Evolutionary conservation across 2,113 vertebrate species (phyloP), one percentile per base, ranked within the genome.

Genomic region (Ifrita kowaldi): DNA sequence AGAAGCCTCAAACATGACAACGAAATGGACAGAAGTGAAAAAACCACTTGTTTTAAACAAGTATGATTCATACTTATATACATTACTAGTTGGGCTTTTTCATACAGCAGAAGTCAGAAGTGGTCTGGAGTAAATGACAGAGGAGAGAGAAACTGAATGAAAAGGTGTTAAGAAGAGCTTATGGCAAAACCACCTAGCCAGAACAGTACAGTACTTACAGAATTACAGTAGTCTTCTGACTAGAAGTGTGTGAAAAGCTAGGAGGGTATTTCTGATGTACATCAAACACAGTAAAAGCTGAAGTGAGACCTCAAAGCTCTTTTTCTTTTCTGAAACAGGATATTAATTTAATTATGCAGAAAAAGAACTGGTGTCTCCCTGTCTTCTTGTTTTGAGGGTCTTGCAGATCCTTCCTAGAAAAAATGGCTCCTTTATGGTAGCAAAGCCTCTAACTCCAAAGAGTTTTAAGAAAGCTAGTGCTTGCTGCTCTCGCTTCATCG

Each of bases 231-330:
- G 53, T 20, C 19, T 71, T 90, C 67, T 86, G 67, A 84, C 68
- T 73, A 83, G 37, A 30, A 73, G 15, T 16, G n/a, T 82, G 65
- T 50, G 62, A 82, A 81, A 95, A 78, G 35, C 60, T 52, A 63
- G 69, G 57, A 91, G 56, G 83, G 71, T 88, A 78, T 90, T 95
- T 96, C 85, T 94, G 49, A 59, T 63, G 32, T 13, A 75, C 47
- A 92, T 39, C 52, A 83, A 87, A 93, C 33, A 89, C 30, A 88
- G 74, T 79, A 90, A 91, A 87, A 93, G n/a, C 79, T 88, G n/a
- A 92, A 93, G n/a, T 49, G 41, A 94, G 47, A 87, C 33, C 52
- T 78, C 90, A 93, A 77, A 81, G 47, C 35, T 88, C 30, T 55
- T 71, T 53, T n/a, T 75, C 49, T 84, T 55, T 79, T 83, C 76